phyloP scores from a whole-genome alignment of 1,140 invertebrate genomes.

The Lepidostoma basale region DNA sequence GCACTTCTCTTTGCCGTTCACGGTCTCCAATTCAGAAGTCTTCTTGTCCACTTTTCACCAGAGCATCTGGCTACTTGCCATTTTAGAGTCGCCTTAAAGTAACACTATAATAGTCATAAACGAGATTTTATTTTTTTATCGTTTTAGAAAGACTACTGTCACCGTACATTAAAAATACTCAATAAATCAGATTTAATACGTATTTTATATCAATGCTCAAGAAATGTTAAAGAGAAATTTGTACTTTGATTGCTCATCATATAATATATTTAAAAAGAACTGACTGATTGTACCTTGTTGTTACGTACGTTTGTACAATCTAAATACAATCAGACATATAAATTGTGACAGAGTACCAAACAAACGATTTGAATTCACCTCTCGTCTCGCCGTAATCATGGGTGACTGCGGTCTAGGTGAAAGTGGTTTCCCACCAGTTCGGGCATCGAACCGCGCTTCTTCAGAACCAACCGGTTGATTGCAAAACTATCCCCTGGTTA shows the following conservation, averaged over 20 bases:
- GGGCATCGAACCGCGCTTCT: conserved; percentile 17
- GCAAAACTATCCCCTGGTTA: conserved; percentile 16
- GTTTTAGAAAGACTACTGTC: too few relatives aligned
- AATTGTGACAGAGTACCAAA: not conserved
- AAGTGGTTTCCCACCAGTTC: conserved; percentile 8
- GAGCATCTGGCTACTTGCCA: too few relatives aligned
- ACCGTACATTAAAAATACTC: too few relatives aligned
- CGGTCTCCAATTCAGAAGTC: too few relatives aligned
- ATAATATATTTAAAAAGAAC: too few relatives aligned
- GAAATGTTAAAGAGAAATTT: not conserved
- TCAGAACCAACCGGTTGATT: conserved; percentile 10
- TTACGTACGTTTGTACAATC: not conserved
- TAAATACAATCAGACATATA: not conserved
- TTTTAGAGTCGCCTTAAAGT: too few relatives aligned
- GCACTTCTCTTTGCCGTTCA: too few relatives aligned
- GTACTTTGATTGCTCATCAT: not conserved
- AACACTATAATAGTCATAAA: too few relatives aligned
- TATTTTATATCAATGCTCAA: not conserved
- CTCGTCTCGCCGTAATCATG: not conserved
- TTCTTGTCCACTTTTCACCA: too few relatives aligned
- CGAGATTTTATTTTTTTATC: too few relatives aligned
- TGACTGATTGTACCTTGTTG: too few relatives aligned
- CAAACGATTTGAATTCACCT: conserved; percentile 4
- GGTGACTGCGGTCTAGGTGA: not conserved
- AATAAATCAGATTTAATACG: not conserved